Percentiles rank a stretch among this genome's conserved stretches.
Conservation (phyloP, 2,113 vertebrate genomes). For the Phoxinus phoxinus region DNA sequence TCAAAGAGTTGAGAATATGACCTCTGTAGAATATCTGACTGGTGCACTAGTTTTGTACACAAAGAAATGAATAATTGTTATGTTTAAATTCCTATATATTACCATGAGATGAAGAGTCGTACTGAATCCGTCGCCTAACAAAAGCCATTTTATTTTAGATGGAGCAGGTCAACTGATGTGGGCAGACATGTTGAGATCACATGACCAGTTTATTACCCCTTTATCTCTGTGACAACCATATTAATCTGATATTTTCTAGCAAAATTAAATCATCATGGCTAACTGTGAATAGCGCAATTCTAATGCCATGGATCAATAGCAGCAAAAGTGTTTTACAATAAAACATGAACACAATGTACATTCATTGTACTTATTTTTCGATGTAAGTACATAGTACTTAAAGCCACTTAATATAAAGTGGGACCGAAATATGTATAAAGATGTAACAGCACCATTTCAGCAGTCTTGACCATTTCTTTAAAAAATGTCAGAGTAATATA, state of each 20-base stretch:
- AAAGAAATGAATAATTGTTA: background rate
- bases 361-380: too few relatives aligned
- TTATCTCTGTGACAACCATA: background rate
- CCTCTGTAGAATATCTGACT: constrained; percentile 1
- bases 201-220: background rate
- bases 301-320: background rate
- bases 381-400: too few relatives aligned
- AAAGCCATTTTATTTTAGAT: background rate
- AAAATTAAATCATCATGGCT: background rate
- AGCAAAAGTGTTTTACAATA: too few relatives aligned
- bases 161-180: background rate
- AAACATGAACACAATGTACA: too few relatives aligned
- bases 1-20: background rate
- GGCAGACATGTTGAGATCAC: background rate
- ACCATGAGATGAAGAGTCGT: too few relatives aligned
- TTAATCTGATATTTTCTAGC: background rate
- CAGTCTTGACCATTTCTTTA: background rate
- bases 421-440: background rate
- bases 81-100: background rate
- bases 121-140: background rate
- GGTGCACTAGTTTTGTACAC: background rate
- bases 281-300: background rate
- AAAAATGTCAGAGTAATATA: background rate
- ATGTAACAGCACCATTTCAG: background rate
- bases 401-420: too few relatives aligned